Evolutionary conservation across 2,113 vertebrate species (phyloP).

Genomic region (Redunca redunca): DNA sequence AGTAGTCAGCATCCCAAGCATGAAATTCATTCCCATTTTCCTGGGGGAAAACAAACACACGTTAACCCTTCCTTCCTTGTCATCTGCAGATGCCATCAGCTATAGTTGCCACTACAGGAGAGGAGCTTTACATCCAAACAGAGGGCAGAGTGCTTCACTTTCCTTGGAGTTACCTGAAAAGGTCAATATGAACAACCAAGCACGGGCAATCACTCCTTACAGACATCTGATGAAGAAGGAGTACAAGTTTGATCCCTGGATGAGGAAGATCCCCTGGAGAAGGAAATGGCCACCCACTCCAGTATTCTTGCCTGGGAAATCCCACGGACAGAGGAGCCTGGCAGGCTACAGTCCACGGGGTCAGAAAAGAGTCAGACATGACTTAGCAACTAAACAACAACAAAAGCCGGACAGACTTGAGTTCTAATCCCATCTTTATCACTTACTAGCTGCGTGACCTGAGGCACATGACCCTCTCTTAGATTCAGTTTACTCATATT

Average conservation of each 20-base stretch:
- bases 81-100: not conserved
- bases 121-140: not conserved
- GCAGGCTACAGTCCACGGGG: not conserved
- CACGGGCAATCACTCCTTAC: not conserved
- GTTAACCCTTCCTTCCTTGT: not conserved
- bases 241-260: not conserved
- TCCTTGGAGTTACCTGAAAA: not conserved
- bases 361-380: not conserved
- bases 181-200: not conserved
- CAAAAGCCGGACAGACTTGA: not conserved
- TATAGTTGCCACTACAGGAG: not conserved
- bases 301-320: not conserved
- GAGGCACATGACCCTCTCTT: not conserved
- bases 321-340: not conserved
- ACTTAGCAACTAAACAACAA: not conserved
- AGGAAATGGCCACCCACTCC: not conserved
- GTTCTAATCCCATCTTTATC: not conserved
- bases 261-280: not conserved
- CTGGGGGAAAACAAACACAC: not conserved
- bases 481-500: not conserved
- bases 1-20: not conserved
- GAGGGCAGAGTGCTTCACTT: not conserved
- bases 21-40: constrained; percentile 34
- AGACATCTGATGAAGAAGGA: not conserved
- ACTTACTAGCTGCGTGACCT: not conserved